phyloP scores from a whole-genome alignment of 2,113 vertebrate species.

The Apodemus sylvaticus region DNA sequence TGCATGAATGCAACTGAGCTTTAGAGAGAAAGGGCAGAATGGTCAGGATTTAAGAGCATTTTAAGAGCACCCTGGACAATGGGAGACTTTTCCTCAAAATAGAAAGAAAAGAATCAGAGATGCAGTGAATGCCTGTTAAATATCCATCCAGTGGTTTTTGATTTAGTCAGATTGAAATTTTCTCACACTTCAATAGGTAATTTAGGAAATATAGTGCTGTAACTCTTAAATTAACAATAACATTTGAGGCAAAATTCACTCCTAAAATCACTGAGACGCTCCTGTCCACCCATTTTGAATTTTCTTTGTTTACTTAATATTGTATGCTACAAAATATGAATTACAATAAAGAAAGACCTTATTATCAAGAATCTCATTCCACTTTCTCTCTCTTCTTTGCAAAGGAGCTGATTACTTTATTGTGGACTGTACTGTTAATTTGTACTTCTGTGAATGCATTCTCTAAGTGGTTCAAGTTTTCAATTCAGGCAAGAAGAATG shows the following conservation, averaged over 20 bases:
- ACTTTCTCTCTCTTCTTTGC: background rate
- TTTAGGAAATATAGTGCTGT: background rate
- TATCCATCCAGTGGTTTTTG: background rate
- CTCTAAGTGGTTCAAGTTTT: slow-evolving; percentile 36
- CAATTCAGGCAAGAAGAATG: background rate
- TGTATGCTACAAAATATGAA: slow-evolving; percentile 53
- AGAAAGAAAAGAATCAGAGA: background rate
- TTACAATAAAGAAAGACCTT: slow-evolving; percentile 63
- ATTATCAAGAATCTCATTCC: slow-evolving; percentile 37
- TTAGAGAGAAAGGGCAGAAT: background rate
- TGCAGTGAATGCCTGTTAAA: background rate
- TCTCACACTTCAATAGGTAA: background rate
- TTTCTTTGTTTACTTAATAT: slow-evolving; percentile 60
- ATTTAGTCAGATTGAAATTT: slow-evolving; percentile 7
- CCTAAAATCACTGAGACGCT: background rate
- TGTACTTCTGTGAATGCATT: slow-evolving; percentile 9
- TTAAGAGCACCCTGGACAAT: background rate
- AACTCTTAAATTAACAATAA: background rate
- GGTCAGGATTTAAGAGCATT: background rate
- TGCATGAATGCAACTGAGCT: background rate
- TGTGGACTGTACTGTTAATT: slow-evolving; percentile 40
- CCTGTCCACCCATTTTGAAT: slow-evolving; percentile 39
- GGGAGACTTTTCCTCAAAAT: background rate
- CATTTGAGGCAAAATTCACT: background rate
- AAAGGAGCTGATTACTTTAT: slow-evolving; percentile 60